Base-by-base conservation (phyloP, 2,113 vertebrate species). In the Zapornia atra region DNA sequence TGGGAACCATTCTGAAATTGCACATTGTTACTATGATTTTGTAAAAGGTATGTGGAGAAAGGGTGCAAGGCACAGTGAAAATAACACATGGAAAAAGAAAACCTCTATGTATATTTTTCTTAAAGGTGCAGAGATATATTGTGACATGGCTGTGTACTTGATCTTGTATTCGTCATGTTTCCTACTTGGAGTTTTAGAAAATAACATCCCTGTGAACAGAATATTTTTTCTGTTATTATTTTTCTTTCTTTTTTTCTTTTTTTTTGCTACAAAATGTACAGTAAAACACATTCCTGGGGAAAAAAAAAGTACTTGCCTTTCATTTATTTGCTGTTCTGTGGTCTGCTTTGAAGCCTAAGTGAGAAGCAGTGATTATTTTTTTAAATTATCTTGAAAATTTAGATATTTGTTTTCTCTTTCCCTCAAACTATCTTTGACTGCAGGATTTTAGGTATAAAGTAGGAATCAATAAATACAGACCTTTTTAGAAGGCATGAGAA, bases 261-360 rank as follows among this genome's bases (percentile, higher is more conserved):
- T 86, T 90, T 96, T 97, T 98, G 50, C 89, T 97, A 97, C 83
- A 95, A 97, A 97, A 94, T 97, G 97, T 98, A 97, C 95, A 97
- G 98, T 98, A 97, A 98, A 98, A 97, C 66, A 71, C 33, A 96
- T 96, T 75, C 90, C 94, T 94, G 92, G 86, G 92, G 72, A 86
- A 84, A 83, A 19, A 44, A 54, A 31, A 63, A 61, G 18, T 48
- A 89, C 10, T 19, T 95, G 89, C 15, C 88, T 96, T 96, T 94
- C 84, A 75, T 97, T 97, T 86, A 81, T 96, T 96, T 85, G 40
- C 31, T 83, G n/a, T 40, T 71, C 21, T 10, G 24, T 63, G 71
- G 11, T 91, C 53, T 94, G 21, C 44, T 91, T 76, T 94, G 40
- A 92, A 88, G 78, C 12, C 6, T 75, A 54, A 66, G 40, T 17